Evolutionary conservation across 1,140 invertebrate species (phyloP).

Genomic region (Leptonema lineaticorne): DNA sequence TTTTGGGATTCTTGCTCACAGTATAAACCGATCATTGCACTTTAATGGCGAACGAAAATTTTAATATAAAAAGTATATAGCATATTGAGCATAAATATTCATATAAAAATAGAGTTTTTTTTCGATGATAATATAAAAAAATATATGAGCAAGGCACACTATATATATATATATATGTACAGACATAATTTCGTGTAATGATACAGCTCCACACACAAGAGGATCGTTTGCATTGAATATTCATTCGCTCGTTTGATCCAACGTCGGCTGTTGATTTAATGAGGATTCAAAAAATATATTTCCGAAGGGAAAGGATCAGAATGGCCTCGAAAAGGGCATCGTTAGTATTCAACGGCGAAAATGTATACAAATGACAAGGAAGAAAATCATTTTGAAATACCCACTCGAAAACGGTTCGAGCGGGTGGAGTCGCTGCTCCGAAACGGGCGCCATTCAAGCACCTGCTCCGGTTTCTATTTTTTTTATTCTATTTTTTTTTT

Average conservation of each 20-base stretch:
- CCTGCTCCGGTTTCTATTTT: not conserved
- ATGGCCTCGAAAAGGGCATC: conserved; percentile 34
- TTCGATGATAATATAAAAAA: no score
- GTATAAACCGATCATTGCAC: no score
- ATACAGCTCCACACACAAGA: not conserved
- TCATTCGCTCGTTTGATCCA: conserved; percentile 32
- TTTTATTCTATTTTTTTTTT: not conserved
- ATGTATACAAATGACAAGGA: conserved; percentile 32
- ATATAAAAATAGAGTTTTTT: no score
- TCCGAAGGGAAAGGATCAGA: conserved; percentile 23
- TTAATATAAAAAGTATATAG: no score
- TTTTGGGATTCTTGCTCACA: no score
- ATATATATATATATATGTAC: not conserved
- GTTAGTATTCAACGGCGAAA: conserved; percentile 32
- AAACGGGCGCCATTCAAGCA: not conserved
- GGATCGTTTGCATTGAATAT: conserved; percentile 29
- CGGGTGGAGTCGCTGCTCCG: not conserved
- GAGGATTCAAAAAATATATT: conserved; percentile 31
- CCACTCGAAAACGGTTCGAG: conserved; percentile 23
- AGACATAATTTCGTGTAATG: not conserved
- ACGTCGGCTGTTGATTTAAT: conserved; percentile 29
- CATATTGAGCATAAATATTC: no score
- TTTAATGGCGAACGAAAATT: no score
- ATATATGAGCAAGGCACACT: not conserved
- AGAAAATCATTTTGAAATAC: conserved; percentile 36